These are phyloP conservation scores for Yponomeuta malinellus DNA, from an alignment of 2,888 invertebrate genomes.

Conservation along the genomic window DNA sequence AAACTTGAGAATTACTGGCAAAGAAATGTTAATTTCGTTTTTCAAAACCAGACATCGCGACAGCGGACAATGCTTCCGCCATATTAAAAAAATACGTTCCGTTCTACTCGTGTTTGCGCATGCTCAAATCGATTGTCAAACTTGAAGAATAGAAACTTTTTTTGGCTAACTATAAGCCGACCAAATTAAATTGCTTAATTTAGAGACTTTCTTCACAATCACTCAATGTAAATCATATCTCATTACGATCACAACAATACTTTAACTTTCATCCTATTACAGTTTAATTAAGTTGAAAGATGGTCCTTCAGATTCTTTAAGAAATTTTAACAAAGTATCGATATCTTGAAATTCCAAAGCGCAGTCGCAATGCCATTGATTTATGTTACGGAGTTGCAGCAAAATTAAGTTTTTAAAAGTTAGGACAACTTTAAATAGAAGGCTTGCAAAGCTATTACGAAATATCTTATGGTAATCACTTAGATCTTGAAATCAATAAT, in stretches of 20 bases:
- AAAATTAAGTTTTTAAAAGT: background rate
- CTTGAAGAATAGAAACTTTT: conserved; percentile 14
- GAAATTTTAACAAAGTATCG: background rate
- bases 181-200: background rate
- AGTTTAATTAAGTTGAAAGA: too few species aligned
- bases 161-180: conserved; percentile 1
- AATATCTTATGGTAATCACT: too few species aligned
- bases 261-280: too few species aligned
- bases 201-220: background rate
- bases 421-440: too few species aligned
- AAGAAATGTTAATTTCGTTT: conserved; percentile 41
- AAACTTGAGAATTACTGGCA: conserved; percentile 32
- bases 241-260: too few species aligned
- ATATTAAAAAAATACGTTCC: conserved; percentile 57
- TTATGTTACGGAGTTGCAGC: background rate
- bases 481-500: too few species aligned
- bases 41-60: conserved; percentile 55
- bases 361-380: conserved; percentile 9
- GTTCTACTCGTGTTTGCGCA: conserved; percentile 15
- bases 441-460: too few species aligned
- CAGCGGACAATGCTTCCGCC: conserved; percentile 73
- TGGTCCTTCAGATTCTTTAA: background rate
- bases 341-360: background rate
- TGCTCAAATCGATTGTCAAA: conserved; percentile 17
- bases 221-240: too few species aligned